Evolutionary conservation across 2,888 invertebrate genomes (phyloP).

Genomic region (Nymphalis c-album): DNA sequence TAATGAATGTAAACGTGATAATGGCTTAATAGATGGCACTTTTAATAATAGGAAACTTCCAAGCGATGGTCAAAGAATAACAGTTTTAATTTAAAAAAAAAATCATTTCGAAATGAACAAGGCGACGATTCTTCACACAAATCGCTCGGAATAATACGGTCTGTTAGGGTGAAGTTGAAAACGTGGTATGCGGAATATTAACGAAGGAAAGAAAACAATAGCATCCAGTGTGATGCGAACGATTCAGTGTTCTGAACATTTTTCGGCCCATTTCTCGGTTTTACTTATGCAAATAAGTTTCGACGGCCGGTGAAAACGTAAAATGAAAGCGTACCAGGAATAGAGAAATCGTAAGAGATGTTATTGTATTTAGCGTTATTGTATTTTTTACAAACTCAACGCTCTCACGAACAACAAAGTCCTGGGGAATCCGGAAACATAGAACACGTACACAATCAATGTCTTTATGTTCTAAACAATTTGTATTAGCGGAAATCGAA

Average conservation of each 20-base stretch:
- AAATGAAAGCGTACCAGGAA: slow-evolving; percentile 62
- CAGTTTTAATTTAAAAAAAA: not conserved
- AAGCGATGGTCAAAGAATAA: not conserved
- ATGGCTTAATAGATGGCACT: too few relatives aligned
- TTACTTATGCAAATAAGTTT: slow-evolving; percentile 77
- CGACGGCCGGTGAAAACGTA: slow-evolving; percentile 63
- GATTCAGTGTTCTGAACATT: slow-evolving; percentile 48
- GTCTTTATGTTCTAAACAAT: too few relatives aligned
- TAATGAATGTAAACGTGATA: too few relatives aligned
- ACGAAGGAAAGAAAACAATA: slow-evolving; percentile 30
- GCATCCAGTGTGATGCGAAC: slow-evolving; percentile 14
- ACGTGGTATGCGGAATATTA: slow-evolving; percentile 28
- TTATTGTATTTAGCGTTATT: not conserved
- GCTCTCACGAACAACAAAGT: too few relatives aligned
- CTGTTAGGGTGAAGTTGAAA: slow-evolving; percentile 7
- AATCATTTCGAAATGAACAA: not conserved
- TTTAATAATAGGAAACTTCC: too few relatives aligned
- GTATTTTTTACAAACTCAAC: not conserved
- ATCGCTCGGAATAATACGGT: slow-evolving; percentile 11
- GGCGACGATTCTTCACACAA: slow-evolving; percentile 1
- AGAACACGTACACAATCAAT: too few relatives aligned
- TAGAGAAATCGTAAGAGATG: not conserved
- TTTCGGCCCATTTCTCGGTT: slow-evolving; percentile 70
- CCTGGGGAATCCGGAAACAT: too few relatives aligned
- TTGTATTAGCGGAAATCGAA: too few relatives aligned